phyloP scores from a whole-genome alignment of 2,888 invertebrate genomes.

The Thecophora atra region DNA sequence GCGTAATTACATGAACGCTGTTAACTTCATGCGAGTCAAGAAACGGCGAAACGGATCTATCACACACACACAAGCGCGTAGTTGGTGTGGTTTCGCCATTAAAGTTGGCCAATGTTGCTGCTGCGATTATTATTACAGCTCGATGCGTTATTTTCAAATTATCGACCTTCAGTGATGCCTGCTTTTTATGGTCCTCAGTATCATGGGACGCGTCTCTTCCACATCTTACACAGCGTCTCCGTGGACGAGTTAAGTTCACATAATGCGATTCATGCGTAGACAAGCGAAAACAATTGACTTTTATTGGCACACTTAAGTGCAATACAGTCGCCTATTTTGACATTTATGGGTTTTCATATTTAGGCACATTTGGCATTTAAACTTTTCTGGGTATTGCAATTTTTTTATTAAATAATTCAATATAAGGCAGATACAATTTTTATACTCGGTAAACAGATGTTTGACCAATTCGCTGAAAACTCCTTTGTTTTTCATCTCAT shows the following conservation, averaged over 20 bases:
- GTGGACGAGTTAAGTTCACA: too few relatives aligned
- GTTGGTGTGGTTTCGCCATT: background rate
- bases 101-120: constrained; percentile 1
- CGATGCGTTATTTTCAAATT: constrained; percentile 19
- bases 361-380: background rate
- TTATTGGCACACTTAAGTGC: constrained; percentile 1
- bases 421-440: too few relatives aligned
- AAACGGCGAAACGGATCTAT: background rate
- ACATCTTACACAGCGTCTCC: background rate
- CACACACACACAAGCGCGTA: constrained; percentile 1
- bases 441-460: too few relatives aligned
- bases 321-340: background rate
- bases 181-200: constrained; percentile 20
- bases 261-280: too few relatives aligned
- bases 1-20: constrained; percentile 53
- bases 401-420: too few relatives aligned
- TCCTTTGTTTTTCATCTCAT: too few relatives aligned
- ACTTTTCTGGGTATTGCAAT: background rate
- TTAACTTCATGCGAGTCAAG: constrained; percentile 8
- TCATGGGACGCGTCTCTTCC: background rate
- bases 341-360: background rate
- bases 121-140: background rate
- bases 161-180: constrained; percentile 14
- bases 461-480: too few relatives aligned
- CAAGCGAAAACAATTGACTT: background rate